phyloP scores from a whole-genome alignment of 2,797 vertebrate species.

The Diglossa cyanea region DNA sequence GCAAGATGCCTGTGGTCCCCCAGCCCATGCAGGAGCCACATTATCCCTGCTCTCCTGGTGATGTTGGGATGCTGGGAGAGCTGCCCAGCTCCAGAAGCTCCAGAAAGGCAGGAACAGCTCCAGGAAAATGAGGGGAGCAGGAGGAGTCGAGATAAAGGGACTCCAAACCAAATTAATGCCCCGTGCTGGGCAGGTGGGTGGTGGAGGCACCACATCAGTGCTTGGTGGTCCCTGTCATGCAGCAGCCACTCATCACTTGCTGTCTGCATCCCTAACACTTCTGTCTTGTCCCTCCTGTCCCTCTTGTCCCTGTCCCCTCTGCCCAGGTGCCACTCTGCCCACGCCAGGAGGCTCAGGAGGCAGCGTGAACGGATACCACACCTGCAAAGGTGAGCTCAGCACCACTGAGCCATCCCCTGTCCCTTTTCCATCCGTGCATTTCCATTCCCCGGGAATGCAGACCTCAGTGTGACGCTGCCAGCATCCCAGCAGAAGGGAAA shows the following conservation, averaged over 20 bases:
- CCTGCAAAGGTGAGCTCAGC: slow-evolving; percentile 94
- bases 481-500: fast-evolving
- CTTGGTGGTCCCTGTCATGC: neutral
- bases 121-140: neutral
- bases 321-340: slow-evolving; percentile 84
- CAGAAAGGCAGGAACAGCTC: neutral
- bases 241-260: slow-evolving; percentile 39
- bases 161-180: fast-evolving
- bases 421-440: neutral
- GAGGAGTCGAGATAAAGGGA: neutral
- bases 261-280: slow-evolving; percentile 56
- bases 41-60: neutral
- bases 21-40: fast-evolving
- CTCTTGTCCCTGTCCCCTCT: slow-evolving; percentile 51
- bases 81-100: neutral
- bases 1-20: neutral
- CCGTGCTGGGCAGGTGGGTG: fast-evolving
- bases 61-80: neutral
- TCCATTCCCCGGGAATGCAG: neutral
- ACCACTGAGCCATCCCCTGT: neutral
- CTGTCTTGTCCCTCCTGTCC: slow-evolving; percentile 29
- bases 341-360: slow-evolving; percentile 74
- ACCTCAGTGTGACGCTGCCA: fast-evolving
- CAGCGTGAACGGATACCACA: slow-evolving; percentile 98
- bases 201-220: fast-evolving